Conservation (phyloP, 2,113 vertebrate species). For the Athene cunicularia region DNA sequence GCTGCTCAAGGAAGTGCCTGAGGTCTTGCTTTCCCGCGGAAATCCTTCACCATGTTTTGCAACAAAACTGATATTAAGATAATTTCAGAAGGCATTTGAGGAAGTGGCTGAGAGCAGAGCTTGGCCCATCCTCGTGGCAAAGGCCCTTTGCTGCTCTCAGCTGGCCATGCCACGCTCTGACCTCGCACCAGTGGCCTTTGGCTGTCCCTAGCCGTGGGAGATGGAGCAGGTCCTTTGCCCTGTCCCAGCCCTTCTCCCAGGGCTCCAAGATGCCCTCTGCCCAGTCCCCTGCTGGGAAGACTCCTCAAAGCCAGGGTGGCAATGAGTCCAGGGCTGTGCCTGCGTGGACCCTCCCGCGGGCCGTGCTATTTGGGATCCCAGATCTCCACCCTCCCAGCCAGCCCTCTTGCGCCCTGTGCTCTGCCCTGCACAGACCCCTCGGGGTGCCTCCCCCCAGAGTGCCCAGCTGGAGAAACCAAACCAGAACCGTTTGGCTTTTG, state of each 20-base stretch:
- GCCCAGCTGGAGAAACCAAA: background rate
- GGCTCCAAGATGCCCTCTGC: background rate
- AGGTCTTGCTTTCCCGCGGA: background rate
- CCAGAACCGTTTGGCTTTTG: background rate
- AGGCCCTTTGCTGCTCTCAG: background rate
- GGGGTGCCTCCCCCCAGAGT: background rate
- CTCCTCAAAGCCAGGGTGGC: background rate
- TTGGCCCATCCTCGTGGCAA: accelerated
- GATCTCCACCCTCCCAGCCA: background rate
- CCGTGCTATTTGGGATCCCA: background rate
- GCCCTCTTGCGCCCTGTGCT: no score
- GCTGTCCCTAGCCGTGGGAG: no score
- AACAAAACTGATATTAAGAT: background rate
- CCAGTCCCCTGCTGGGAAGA: background rate
- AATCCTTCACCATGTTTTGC: background rate
- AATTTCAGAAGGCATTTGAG: background rate
- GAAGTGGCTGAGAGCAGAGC: background rate
- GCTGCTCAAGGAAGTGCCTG: background rate
- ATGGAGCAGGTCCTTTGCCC: background rate
- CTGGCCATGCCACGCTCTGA: background rate
- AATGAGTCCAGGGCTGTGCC: background rate
- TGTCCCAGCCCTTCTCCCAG: background rate
- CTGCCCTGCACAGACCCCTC: background rate
- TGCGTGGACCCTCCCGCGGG: background rate
- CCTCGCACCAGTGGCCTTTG: background rate